phyloP scores from a whole-genome alignment of 2,797 vertebrate genomes.

The Peromyscus nudipes region DNA sequence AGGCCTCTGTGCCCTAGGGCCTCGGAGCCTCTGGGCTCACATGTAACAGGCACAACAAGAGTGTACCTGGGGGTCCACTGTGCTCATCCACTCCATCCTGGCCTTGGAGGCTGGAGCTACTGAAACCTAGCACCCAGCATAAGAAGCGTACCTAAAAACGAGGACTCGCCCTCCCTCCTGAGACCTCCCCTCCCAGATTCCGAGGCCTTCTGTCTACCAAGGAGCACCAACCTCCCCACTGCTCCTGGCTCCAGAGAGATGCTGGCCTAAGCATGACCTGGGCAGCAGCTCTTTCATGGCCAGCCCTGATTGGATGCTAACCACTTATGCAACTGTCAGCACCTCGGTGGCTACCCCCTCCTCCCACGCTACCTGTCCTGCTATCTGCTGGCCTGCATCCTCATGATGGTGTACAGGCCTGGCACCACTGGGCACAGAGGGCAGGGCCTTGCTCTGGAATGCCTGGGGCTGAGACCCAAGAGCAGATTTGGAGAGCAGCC shows the following conservation, averaged over 20 bases:
- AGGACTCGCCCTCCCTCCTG: neutral
- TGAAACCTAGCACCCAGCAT: too few species aligned
- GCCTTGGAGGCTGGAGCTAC: rapidly evolving
- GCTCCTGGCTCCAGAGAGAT: neutral
- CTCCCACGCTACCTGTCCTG: rapidly evolving
- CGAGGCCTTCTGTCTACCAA: rapidly evolving
- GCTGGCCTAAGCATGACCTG: neutral
- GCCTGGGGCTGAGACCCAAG: neutral
- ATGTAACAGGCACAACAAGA: rapidly evolving
- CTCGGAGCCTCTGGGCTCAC: neutral
- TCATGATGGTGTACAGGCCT: neutral
- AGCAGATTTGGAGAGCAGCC: neutral
- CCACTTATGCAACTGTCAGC: neutral
- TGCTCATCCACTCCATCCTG: neutral
- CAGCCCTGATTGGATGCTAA: neutral
- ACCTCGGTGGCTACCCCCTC: neutral
- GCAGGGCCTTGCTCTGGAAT: slow-evolving; percentile 69
- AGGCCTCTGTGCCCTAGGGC: neutral
- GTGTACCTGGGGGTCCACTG: rapidly evolving
- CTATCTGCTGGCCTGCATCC: neutral
- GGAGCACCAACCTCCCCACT: rapidly evolving
- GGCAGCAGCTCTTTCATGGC: neutral
- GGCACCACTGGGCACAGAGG: neutral
- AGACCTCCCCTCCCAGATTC: neutral
- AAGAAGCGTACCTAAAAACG: rapidly evolving